Evolutionary conservation across 2,888 invertebrate genomes (phyloP).

Genomic region (Phlogophora meticulosa): DNA sequence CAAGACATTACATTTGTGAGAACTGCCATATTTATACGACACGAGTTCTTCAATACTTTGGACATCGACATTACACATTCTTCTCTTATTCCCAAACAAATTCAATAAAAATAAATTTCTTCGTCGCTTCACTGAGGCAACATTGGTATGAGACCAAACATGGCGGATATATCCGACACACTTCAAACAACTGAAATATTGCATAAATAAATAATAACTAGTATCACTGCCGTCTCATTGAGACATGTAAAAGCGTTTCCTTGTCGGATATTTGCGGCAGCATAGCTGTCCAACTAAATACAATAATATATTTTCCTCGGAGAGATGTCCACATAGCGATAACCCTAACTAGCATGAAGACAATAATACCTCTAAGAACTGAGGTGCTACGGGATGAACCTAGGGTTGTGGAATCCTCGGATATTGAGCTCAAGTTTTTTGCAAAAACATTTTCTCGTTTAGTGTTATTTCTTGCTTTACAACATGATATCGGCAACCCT

Average conservation of each 20-base stretch:
- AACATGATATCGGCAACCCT: conserved; percentile 21
- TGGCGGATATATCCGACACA: conserved; percentile 36
- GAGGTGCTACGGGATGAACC: conserved; percentile 1
- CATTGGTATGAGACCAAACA: conserved; percentile 40
- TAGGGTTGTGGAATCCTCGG: conserved; percentile 27
- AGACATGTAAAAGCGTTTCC: conserved; percentile 58
- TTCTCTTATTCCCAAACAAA: conserved; percentile 22
- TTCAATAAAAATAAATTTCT: conserved; percentile 25
- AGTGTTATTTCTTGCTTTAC: background rate
- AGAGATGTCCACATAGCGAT: conserved; percentile 44
- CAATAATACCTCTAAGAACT: conserved; percentile 1
- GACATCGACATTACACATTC: conserved; percentile 22
- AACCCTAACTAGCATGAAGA: conserved; percentile 15
- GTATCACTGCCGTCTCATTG: conserved; percentile 61
- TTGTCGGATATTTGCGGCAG: conserved; percentile 54
- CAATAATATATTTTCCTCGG: conserved; percentile 38
- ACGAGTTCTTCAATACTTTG: conserved; percentile 18
- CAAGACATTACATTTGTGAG: conserved; percentile 4
- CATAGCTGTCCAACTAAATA: conserved; percentile 55
- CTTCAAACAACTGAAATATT: conserved; percentile 35
- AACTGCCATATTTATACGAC: conserved; percentile 7
- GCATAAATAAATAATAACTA: conserved; percentile 61
- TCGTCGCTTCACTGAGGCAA: conserved; percentile 32
- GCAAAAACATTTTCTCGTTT: background rate
- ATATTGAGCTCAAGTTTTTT: background rate